phyloP scores from a whole-genome alignment of 2,797 vertebrate genomes.

The Nannoperca obscura region DNA sequence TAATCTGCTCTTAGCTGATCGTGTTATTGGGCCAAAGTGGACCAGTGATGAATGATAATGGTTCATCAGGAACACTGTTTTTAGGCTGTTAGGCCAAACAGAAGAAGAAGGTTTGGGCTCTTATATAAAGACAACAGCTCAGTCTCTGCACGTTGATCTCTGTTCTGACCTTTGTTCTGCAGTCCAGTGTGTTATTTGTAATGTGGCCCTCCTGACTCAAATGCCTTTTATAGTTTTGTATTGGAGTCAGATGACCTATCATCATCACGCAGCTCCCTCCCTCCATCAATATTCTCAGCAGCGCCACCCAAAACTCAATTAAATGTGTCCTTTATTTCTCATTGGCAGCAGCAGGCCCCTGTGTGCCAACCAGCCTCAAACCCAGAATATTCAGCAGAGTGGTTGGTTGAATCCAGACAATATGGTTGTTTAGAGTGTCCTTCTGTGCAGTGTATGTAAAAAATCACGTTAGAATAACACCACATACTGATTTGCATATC shows the following conservation, averaged over 20 bases:
- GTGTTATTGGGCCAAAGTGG: neutral
- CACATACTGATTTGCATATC: neutral
- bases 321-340: slow-evolving; percentile 64
- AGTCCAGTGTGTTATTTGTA: neutral
- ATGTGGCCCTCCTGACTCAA: neutral
- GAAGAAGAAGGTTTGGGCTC: neutral
- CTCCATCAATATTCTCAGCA: slow-evolving; percentile 57
- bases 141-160: neutral
- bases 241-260: slow-evolving; percentile 34
- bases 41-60: neutral
- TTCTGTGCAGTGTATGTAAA: neutral
- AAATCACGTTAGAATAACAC: neutral
- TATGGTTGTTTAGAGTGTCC: slow-evolving; percentile 3
- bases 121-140: neutral
- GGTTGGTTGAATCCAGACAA: neutral
- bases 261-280: slow-evolving; percentile 10
- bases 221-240: slow-evolving; percentile 27
- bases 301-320: slow-evolving; percentile 59
- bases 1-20: neutral
- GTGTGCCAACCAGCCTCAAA: slow-evolving; percentile 37
- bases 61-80: neutral
- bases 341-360: slow-evolving; percentile 36
- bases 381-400: slow-evolving; percentile 24
- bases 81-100: neutral
- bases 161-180: slow-evolving; percentile 8